phyloP scores from a whole-genome alignment of 1,140 invertebrate species.

The Bombus superbus region DNA sequence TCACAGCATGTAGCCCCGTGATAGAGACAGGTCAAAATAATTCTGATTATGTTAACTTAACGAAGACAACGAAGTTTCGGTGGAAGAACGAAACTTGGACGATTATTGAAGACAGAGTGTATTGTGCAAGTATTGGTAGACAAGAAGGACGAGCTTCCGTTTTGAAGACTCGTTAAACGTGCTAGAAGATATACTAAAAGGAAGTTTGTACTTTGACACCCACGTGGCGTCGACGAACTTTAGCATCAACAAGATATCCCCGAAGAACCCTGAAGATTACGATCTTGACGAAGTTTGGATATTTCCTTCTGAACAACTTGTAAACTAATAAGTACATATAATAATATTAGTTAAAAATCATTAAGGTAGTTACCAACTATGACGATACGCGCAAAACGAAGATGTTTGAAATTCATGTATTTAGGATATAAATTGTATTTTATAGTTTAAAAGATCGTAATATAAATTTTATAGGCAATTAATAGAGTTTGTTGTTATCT shows the following conservation, averaged over 20 bases:
- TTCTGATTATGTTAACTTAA: constrained; percentile 41
- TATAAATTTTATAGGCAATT: not conserved
- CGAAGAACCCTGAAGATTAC: not conserved
- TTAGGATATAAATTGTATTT: not conserved
- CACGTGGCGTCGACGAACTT: not conserved
- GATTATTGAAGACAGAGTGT: constrained; percentile 28
- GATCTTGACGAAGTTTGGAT: not conserved
- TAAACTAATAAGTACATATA: not conserved
- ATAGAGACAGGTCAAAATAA: constrained; percentile 37
- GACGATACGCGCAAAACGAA: not conserved
- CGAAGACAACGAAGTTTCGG: constrained; percentile 26
- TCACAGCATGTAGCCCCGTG: not conserved
- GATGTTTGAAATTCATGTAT: not conserved
- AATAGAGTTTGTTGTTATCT: not conserved
- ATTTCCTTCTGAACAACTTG: not conserved
- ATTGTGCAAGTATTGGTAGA: not conserved
- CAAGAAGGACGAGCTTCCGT: too few relatives aligned
- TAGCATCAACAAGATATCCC: not conserved
- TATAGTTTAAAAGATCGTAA: not conserved
- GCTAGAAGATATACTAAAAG: not conserved
- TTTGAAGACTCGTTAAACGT: not conserved
- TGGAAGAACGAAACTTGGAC: constrained; percentile 23
- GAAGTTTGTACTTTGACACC: not conserved
- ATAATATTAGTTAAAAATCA: not conserved
- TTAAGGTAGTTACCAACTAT: not conserved